Evolutionary conservation across 2,888 invertebrate species (phyloP).

Genomic region (Eupeodes luniger): DNA sequence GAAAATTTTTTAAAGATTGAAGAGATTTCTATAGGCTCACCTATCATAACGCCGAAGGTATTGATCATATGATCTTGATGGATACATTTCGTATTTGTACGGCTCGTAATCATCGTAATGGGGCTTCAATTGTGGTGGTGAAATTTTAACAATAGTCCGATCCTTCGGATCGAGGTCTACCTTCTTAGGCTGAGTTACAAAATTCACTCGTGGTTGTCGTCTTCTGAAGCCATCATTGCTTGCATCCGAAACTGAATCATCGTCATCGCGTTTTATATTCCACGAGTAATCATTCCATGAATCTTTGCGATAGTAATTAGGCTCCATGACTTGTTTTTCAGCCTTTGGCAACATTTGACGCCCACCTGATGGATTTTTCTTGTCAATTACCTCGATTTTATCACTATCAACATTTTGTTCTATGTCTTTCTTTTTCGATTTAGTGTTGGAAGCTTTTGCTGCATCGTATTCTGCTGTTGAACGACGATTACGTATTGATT

Average conservation of each 20-base stretch:
- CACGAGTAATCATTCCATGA: conserved; percentile 87
- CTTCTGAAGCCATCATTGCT: conserved; percentile 86
- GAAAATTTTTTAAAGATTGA: not conserved
- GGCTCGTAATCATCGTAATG: conserved; percentile 76
- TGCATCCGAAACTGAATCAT: conserved; percentile 85
- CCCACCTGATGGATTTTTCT: conserved; percentile 43
- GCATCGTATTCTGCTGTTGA: conserved; percentile 78
- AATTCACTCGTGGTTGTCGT: conserved; percentile 88
- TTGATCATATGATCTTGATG: conserved; percentile 83
- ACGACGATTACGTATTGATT: conserved; percentile 80
- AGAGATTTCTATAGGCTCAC: conserved; percentile 73
- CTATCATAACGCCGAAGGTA: conserved; percentile 83
- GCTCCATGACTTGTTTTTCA: conserved; percentile 83
- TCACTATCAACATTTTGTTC: conserved; percentile 76
- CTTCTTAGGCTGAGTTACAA: conserved; percentile 87
- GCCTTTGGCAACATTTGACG: conserved; percentile 77
- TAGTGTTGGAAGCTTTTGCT: conserved; percentile 75
- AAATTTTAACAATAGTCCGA: conserved; percentile 77
- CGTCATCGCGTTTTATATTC: conserved; percentile 82
- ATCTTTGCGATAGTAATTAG: conserved; percentile 86
- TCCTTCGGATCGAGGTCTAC: conserved; percentile 77
- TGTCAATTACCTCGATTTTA: conserved; percentile 77
- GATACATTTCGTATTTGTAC: conserved; percentile 80
- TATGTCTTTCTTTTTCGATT: conserved; percentile 73
- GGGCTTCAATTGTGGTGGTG: conserved; percentile 65